Evolutionary conservation across 2,797 vertebrate genomes (phyloP).

Genomic region (Lutjanus campechanus): DNA sequence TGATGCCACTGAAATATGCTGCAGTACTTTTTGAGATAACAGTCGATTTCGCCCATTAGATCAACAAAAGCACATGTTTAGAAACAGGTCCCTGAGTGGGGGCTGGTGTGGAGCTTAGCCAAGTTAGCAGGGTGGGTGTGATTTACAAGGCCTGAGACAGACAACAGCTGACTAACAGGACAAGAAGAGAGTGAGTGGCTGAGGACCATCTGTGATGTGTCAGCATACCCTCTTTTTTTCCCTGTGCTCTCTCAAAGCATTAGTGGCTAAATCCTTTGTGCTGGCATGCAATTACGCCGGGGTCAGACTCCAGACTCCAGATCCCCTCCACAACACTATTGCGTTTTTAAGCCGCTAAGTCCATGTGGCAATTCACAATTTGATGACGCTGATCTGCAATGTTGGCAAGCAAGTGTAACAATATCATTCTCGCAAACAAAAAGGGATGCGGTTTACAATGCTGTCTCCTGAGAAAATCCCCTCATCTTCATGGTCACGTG

Average conservation of each 20-base stretch:
- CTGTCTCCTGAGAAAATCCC: constrained; percentile 45
- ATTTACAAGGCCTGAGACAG: constrained; percentile 69
- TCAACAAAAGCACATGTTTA: constrained; percentile 27
- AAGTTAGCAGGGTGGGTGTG: constrained; percentile 62
- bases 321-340: constrained; percentile 72
- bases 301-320: constrained; percentile 79
- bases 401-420: constrained; percentile 67
- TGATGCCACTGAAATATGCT: constrained; percentile 4
- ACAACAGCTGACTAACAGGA: constrained; percentile 75
- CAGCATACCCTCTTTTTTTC: constrained; percentile 65
- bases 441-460: constrained; percentile 31
- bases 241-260: constrained; percentile 75
- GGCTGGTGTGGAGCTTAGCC: constrained; percentile 45
- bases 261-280: constrained; percentile 85
- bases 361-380: constrained; percentile 78
- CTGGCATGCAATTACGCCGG: constrained; percentile 83
- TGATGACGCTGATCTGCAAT: constrained; percentile 73
- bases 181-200: constrained; percentile 64
- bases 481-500: constrained; percentile 18
- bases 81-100: constrained; percentile 26
- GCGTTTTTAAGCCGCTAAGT: constrained; percentile 83
- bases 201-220: constrained; percentile 81
- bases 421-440: constrained; percentile 63
- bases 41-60: constrained; percentile 16
- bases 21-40: constrained; percentile 1